A percentile compares a stretch with the other conserved stretches of the same genome.
Conservation (phyloP, 2,888 invertebrate genomes). For the Ceramica pisi region DNA sequence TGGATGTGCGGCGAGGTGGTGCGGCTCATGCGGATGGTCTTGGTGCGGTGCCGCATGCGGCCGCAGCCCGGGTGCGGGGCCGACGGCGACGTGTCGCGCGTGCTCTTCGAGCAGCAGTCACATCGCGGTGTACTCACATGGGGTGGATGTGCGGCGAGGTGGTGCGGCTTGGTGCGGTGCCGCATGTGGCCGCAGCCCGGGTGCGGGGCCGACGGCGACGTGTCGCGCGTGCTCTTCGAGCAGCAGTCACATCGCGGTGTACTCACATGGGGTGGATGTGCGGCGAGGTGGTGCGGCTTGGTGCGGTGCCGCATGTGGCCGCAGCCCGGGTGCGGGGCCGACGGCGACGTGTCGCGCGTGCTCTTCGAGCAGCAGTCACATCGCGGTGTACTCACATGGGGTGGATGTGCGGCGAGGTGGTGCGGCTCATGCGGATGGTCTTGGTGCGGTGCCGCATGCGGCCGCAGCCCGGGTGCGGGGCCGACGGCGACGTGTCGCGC, state of each 20-base stretch:
- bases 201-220: slow-evolving; percentile 53
- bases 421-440: slow-evolving; percentile 66
- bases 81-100: slow-evolving; percentile 71
- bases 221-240: slow-evolving; percentile 77
- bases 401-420: background rate
- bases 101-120: slow-evolving; percentile 68
- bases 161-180: slow-evolving; percentile 61
- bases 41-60: slow-evolving; percentile 61
- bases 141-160: slow-evolving; percentile 3
- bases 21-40: slow-evolving; percentile 67
- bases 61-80: slow-evolving; percentile 46
- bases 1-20: background rate
- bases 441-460: slow-evolving; percentile 62
- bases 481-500: slow-evolving; percentile 70
- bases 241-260: background rate
- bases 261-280: slow-evolving; percentile 55
- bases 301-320: slow-evolving; percentile 60
- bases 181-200: slow-evolving; percentile 54
- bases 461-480: slow-evolving; percentile 45
- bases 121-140: too few relatives aligned
- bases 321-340: slow-evolving; percentile 47
- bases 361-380: slow-evolving; percentile 73
- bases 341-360: slow-evolving; percentile 72
- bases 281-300: slow-evolving; percentile 50
- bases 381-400: too few relatives aligned